A percentile compares a stretch with the other conserved stretches of the same genome.
phyloP scores from a whole-genome alignment of 1,140 invertebrate species.

The Lamellibrachia luymesi region DNA sequence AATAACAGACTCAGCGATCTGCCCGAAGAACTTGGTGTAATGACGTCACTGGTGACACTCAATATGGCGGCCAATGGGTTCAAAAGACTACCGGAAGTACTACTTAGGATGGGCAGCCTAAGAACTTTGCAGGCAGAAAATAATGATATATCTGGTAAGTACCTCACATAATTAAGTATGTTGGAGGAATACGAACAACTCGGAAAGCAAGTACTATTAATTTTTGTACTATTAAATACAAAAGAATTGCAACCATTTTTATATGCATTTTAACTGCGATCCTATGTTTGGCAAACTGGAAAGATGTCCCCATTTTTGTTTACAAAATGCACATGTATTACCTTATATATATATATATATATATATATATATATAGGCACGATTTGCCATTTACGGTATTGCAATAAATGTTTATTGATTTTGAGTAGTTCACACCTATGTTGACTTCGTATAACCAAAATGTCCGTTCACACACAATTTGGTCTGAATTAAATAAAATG shows the following conservation, averaged over 20 bases:
- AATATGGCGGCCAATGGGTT: neutral
- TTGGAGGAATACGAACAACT: neutral
- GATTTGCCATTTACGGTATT: neutral
- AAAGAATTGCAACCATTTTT: neutral
- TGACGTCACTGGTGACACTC: neutral
- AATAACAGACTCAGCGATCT: neutral
- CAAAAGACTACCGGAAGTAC: neutral
- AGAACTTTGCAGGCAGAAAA: neutral
- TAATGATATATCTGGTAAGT: neutral
- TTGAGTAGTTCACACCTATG: neutral
- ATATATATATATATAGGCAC: no score
- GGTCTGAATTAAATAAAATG: neutral
- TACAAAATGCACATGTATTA: neutral
- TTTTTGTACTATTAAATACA: neutral
- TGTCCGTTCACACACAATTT: neutral
- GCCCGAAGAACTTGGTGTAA: neutral
- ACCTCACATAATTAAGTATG: neutral
- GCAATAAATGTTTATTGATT: neutral
- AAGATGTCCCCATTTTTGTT: neutral
- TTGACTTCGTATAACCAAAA: neutral
- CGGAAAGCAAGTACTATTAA: no score
- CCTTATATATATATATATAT: no score
- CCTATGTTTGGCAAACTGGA: neutral
- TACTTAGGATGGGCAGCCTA: neutral
- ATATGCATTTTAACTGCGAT: neutral